Conservation (phyloP, 2,888 invertebrate genomes). For the Polietes domitor region DNA sequence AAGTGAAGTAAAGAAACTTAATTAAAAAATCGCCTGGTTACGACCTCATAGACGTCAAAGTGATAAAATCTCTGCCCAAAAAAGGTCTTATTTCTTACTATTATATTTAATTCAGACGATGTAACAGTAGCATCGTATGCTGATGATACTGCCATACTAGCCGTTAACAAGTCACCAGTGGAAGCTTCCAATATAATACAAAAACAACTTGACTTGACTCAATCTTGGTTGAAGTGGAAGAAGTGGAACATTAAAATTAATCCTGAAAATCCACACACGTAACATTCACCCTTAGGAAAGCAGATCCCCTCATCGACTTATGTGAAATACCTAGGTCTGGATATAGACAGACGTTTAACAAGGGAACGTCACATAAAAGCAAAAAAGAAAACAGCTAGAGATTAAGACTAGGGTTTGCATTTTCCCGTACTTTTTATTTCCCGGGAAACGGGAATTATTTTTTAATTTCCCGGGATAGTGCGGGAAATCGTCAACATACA, state of each 20-base stretch:
- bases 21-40: too few relatives aligned
- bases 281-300: too few relatives aligned
- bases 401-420: not conserved
- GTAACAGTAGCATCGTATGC: not conserved
- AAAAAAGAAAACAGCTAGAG: not conserved
- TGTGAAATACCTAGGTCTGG: constrained; percentile 12
- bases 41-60: too few relatives aligned
- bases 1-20: too few relatives aligned
- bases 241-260: not conserved
- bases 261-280: not conserved
- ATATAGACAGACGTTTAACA: constrained; percentile 24
- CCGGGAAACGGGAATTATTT: too few relatives aligned
- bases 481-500: too few relatives aligned
- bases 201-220: not conserved
- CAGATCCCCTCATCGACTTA: not conserved
- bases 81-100: too few relatives aligned
- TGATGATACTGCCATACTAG: not conserved
- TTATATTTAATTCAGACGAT: too few relatives aligned
- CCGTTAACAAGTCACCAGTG: not conserved
- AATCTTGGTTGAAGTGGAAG: not conserved
- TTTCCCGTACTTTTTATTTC: too few relatives aligned
- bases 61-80: too few relatives aligned
- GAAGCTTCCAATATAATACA: not conserved
- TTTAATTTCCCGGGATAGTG: too few relatives aligned
- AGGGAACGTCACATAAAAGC: constrained; percentile 15